Evolutionary conservation across 2,797 vertebrate species (phyloP).

Genomic region (Gobio occitaniae): DNA sequence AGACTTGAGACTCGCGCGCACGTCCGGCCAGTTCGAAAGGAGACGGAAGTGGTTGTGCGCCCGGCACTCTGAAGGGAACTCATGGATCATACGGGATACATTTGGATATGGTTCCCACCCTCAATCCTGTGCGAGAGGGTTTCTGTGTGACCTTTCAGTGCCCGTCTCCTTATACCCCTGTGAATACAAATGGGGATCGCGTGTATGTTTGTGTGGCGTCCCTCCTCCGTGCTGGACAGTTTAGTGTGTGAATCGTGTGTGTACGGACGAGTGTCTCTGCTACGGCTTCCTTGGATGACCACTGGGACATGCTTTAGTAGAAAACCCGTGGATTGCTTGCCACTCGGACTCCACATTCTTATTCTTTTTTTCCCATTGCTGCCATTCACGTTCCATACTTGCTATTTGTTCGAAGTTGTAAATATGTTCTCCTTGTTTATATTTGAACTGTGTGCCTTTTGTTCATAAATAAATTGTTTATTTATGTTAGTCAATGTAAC

Average conservation of each 20-base stretch:
- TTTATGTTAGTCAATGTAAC: slow-evolving; percentile 94
- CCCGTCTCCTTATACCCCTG: slow-evolving; percentile 32
- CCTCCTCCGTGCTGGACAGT: slow-evolving; percentile 30
- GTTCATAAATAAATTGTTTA: slow-evolving; percentile 90
- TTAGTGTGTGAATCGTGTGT: slow-evolving; percentile 67
- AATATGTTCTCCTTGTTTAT: slow-evolving; percentile 88
- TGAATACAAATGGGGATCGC: slow-evolving; percentile 41
- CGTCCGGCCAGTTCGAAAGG: background rate
- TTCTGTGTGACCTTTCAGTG: slow-evolving; percentile 45
- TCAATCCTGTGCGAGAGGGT: slow-evolving; percentile 13
- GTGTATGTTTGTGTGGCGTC: slow-evolving; percentile 38
- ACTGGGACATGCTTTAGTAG: background rate
- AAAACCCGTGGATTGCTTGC: slow-evolving; percentile 48
- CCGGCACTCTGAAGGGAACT: slow-evolving; percentile 35
- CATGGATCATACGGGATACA: slow-evolving; percentile 29
- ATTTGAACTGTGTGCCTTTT: slow-evolving; percentile 92
- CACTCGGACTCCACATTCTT: slow-evolving; percentile 60
- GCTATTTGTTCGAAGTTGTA: slow-evolving; percentile 83
- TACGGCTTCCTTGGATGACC: slow-evolving; percentile 10
- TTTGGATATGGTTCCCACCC: slow-evolving; percentile 13
- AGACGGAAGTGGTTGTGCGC: background rate
- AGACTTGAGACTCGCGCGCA: background rate
- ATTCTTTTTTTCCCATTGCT: slow-evolving; percentile 37
- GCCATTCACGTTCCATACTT: slow-evolving; percentile 68
- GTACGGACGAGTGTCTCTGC: slow-evolving; percentile 66